These are phyloP conservation scores for Onchidella celtica DNA, from an alignment of 2,888 invertebrate species.

Conservation along the genomic window DNA sequence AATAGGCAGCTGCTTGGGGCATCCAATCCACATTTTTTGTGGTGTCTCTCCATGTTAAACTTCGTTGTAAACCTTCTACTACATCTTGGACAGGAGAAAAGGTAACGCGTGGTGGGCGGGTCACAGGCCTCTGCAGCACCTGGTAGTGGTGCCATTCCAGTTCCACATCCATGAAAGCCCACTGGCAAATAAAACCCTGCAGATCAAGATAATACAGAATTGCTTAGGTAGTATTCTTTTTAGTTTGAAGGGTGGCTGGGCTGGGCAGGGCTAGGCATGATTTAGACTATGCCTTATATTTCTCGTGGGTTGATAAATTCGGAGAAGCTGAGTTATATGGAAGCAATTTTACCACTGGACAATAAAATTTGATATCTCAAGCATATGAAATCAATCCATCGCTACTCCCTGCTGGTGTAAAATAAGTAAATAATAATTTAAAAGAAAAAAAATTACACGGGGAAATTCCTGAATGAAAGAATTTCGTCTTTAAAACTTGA, in stretches of 20 bases:
- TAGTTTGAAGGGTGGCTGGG: neutral
- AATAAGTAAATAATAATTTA: no score
- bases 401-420: no score
- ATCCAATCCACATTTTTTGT: conserved; percentile 33
- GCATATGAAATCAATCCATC: no score
- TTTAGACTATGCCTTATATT: neutral
- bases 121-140: neutral
- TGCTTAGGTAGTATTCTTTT: neutral
- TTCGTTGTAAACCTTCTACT: conserved; percentile 44
- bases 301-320: no score
- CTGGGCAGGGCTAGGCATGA: conserved; percentile 15
- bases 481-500: no score
- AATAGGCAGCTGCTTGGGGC: conserved; percentile 1
- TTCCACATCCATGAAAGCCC: neutral
- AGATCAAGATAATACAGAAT: conserved; percentile 22
- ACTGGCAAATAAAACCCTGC: conserved; percentile 12
- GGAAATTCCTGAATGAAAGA: no score
- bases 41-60: conserved; percentile 49
- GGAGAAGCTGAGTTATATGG: no score
- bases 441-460: no score
- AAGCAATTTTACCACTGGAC: no score
- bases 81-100: conserved; percentile 40
- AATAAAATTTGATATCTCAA: no score
- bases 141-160: neutral
- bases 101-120: conserved; percentile 35